Evolutionary conservation across 2,797 vertebrate genomes (phyloP).

Genomic region (Brachyrhaphis roseni): DNA sequence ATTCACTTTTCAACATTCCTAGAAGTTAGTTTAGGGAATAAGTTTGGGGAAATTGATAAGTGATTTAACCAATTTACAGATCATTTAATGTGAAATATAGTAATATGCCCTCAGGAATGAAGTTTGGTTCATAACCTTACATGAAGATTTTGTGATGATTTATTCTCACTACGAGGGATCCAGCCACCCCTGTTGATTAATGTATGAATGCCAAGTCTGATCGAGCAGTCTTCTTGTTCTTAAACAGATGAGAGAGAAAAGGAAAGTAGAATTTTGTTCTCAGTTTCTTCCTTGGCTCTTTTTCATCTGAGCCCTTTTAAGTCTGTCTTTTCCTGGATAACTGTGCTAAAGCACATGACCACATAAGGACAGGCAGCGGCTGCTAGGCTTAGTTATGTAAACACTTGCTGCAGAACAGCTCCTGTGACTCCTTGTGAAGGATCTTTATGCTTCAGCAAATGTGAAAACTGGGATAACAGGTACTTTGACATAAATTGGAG

Average conservation of each 20-base stretch:
- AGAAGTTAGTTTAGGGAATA: not conserved
- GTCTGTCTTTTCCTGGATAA: constrained; percentile 69
- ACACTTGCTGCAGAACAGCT: constrained; percentile 72
- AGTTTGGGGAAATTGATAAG: constrained; percentile 27
- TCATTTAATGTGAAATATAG: constrained; percentile 45
- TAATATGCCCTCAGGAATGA: constrained; percentile 24
- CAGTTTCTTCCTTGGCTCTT: constrained; percentile 56
- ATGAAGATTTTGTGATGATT: constrained; percentile 31
- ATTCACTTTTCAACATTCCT: not conserved
- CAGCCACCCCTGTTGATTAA: constrained; percentile 34
- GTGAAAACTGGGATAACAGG: constrained; percentile 32
- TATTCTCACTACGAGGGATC: constrained; percentile 34
- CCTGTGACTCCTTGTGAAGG: constrained; percentile 51
- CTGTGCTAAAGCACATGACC: constrained; percentile 75
- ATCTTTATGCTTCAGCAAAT: constrained; percentile 38
- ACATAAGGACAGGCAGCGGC: constrained; percentile 82
- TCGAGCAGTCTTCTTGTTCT: constrained; percentile 17
- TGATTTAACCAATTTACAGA: constrained; percentile 49
- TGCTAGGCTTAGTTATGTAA: constrained; percentile 72
- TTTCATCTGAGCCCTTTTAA: constrained; percentile 34
- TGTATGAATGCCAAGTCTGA: constrained; percentile 17
- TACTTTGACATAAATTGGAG: constrained; percentile 31
- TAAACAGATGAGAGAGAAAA: not conserved
- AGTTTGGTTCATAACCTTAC: constrained; percentile 25
- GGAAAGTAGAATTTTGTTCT: constrained; percentile 28